Evolutionary conservation across 2,113 vertebrate genomes (phyloP).

Genomic region (Daphoenositta chrysoptera): DNA sequence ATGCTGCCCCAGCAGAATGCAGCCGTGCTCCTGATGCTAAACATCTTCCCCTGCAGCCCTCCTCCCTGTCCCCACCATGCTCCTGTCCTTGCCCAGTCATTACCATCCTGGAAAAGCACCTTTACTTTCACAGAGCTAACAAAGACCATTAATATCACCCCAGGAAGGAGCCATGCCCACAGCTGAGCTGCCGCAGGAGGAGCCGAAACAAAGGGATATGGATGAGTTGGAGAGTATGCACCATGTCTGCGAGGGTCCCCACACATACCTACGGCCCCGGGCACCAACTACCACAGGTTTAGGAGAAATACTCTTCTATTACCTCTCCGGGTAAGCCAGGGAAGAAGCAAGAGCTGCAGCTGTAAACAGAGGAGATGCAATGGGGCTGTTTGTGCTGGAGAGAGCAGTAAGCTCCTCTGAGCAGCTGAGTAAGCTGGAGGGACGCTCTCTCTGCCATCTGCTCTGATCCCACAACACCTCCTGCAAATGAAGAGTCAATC

Average conservation of each 20-base stretch:
- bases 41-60: not conserved
- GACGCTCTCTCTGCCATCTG: slow-evolving; percentile 88
- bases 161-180: not conserved
- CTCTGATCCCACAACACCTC: slow-evolving; percentile 81
- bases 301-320: slow-evolving; percentile 12
- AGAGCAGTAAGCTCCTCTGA: slow-evolving; percentile 71
- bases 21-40: not conserved
- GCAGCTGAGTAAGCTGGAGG: slow-evolving; percentile 81
- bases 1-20: not conserved
- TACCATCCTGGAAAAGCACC: not conserved
- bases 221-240: not conserved
- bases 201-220: not conserved
- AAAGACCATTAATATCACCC: not conserved
- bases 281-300: slow-evolving; percentile 16
- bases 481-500: slow-evolving; percentile 80
- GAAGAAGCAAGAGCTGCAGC: slow-evolving; percentile 44
- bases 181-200: not conserved
- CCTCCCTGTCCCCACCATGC: not conserved
- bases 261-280: not conserved
- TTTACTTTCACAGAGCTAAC: not conserved
- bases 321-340: not conserved
- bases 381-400: slow-evolving; percentile 71
- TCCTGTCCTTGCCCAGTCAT: not conserved
- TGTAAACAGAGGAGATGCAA: slow-evolving; percentile 60
- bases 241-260: not conserved